These are phyloP conservation scores for Drosophila repletoides DNA, from an alignment of 1,140 invertebrate genomes.

Conservation along the genomic window DNA sequence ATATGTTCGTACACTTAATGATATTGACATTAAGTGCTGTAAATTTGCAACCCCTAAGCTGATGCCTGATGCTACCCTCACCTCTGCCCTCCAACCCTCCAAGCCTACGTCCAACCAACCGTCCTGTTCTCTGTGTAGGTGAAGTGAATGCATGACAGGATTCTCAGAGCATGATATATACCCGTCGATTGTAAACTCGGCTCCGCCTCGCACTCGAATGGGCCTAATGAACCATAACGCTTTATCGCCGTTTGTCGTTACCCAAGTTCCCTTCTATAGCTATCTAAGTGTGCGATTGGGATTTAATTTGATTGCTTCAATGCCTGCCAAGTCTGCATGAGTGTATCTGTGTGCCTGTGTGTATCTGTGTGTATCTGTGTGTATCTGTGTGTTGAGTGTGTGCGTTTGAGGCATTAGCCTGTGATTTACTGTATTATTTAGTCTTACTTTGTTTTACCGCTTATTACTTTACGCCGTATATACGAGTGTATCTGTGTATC, in stretches of 20 bases:
- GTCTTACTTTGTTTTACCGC: constrained; percentile 79
- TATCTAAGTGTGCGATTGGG: constrained; percentile 76
- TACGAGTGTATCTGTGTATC: background rate
- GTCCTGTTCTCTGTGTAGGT: constrained; percentile 25
- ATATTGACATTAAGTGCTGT: constrained; percentile 72
- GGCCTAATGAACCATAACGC: constrained; percentile 79
- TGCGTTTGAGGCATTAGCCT: constrained; percentile 64
- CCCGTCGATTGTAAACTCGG: constrained; percentile 50
- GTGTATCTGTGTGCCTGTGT: constrained; percentile 34
- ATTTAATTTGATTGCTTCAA: constrained; percentile 81
- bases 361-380: constrained; percentile 31
- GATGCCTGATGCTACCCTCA: constrained; percentile 10
- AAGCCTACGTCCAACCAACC: no score
- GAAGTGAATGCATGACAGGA: constrained; percentile 41
- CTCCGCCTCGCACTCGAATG: constrained; percentile 47
- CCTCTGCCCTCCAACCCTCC: no score
- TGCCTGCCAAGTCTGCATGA: constrained; percentile 41
- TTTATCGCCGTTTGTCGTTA: constrained; percentile 72
- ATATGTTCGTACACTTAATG: constrained; percentile 68
- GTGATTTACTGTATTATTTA: constrained; percentile 80
- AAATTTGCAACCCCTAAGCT: constrained; percentile 46
- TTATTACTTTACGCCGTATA: constrained; percentile 62
- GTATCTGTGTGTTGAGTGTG: constrained; percentile 35
- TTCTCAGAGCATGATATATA: constrained; percentile 46
- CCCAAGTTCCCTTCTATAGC: constrained; percentile 41